phyloP scores from a whole-genome alignment of 2,113 vertebrate species.

The Nesoenas mayeri region DNA sequence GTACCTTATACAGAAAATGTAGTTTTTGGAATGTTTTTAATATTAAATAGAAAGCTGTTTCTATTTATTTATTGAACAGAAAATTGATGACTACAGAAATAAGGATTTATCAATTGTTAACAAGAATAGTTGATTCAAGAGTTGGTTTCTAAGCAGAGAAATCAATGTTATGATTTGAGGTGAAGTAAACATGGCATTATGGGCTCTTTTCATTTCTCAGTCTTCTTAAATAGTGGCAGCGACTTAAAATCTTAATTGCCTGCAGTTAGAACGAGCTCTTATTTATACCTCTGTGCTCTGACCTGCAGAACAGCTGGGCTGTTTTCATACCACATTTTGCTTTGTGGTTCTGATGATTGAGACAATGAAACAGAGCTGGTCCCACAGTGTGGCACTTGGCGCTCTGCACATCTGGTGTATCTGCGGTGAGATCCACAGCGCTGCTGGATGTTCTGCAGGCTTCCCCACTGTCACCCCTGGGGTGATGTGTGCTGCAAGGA shows the following conservation, averaged over 20 bases:
- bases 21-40: neutral
- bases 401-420: rapidly evolving
- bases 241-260: neutral
- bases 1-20: neutral
- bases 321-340: rapidly evolving
- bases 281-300: neutral
- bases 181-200: neutral
- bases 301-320: neutral
- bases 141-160: neutral
- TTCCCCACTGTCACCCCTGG: neutral
- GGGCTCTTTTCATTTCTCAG: neutral
- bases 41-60: neutral
- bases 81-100: neutral
- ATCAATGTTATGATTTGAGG: neutral
- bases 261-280: neutral
- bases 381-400: rapidly evolving
- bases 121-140: neutral
- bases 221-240: neutral
- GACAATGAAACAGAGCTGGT: rapidly evolving
- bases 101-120: neutral
- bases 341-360: neutral
- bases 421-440: no score
- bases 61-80: neutral
- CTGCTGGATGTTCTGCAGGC: neutral
- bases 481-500: rapidly evolving